Conservation (phyloP, 2,888 invertebrate species). For the Brenthis ino region DNA sequence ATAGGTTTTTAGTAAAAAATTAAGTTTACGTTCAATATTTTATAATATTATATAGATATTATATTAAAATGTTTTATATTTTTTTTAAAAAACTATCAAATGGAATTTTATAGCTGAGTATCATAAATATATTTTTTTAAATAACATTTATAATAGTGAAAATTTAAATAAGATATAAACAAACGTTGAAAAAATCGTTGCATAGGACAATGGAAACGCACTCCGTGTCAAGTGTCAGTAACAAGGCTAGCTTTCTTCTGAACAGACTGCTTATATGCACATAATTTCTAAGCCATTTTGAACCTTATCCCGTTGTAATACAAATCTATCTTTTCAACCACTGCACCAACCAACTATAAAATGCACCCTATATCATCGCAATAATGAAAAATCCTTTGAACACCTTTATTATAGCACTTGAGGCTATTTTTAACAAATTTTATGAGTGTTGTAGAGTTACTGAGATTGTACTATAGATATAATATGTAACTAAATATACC, state of each 20-base stretch:
- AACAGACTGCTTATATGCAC: constrained; percentile 59
- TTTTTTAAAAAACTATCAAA: too few relatives aligned
- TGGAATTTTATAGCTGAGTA: too few relatives aligned
- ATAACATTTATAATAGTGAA: background rate
- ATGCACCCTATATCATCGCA: constrained; percentile 29
- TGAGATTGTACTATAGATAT: constrained; percentile 21
- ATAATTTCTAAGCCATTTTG: constrained; percentile 25
- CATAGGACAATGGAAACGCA: constrained; percentile 56
- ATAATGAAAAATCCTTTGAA: constrained; percentile 18
- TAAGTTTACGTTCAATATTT: too few relatives aligned
- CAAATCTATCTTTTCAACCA: constrained; percentile 1
- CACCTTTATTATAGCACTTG: constrained; percentile 22
- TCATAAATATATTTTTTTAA: too few relatives aligned
- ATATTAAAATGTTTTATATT: too few relatives aligned
- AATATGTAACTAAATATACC: background rate
- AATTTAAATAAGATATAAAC: background rate
- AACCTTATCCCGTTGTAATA: constrained; percentile 36
- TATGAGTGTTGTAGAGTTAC: constrained; percentile 15
- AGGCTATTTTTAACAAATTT: constrained; percentile 20
- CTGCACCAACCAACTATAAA: constrained; percentile 3
- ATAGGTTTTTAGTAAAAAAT: too few relatives aligned
- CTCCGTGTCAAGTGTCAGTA: constrained; percentile 72
- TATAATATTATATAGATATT: too few relatives aligned
- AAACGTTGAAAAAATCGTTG: constrained; percentile 35
- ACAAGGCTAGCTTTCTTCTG: constrained; percentile 73